Evolutionary conservation across 2,888 invertebrate genomes (phyloP).

Genomic region (Panopea generosa): DNA sequence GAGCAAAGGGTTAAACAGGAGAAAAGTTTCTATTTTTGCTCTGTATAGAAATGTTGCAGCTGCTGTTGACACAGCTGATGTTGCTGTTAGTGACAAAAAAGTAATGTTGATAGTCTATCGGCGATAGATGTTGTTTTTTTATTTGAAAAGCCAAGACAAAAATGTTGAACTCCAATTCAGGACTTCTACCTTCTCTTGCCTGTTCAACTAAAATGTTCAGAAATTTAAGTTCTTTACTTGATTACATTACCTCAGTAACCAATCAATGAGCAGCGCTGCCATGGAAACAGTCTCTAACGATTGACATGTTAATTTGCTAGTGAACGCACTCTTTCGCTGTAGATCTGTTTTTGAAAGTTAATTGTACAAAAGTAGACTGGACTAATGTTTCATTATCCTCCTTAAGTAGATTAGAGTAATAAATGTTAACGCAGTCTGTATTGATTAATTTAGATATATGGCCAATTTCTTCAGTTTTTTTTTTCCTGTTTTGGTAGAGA

Average conservation of each 20-base stretch:
- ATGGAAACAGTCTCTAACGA: constrained; percentile 30
- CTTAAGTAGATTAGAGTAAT: constrained; percentile 32
- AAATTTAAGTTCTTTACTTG: constrained; percentile 8
- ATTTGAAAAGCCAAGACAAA: too few species aligned
- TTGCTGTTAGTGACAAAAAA: too few species aligned
- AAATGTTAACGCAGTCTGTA: constrained; percentile 29
- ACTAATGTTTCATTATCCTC: not conserved
- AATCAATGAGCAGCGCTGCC: constrained; percentile 38
- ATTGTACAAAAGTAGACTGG: constrained; percentile 3
- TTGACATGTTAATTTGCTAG: constrained; percentile 12
- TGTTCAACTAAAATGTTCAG: not conserved
- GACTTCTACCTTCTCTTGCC: too few species aligned
- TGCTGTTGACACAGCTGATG: too few species aligned
- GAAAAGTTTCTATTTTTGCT: too few species aligned
- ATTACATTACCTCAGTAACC: constrained; percentile 23
- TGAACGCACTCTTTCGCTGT: not conserved
- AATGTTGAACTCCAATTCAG: too few species aligned
- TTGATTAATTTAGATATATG: constrained; percentile 11
- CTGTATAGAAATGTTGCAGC: too few species aligned
- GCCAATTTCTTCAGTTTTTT: too few species aligned
- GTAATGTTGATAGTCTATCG: too few species aligned
- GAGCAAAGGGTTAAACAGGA: too few species aligned
- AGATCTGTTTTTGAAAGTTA: constrained; percentile 4
- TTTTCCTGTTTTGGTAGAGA: too few species aligned
- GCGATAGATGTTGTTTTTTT: too few species aligned